A percentile compares a stretch with the other conserved stretches of the same genome.
phyloP scores from a whole-genome alignment of 2,797 vertebrate species.

The Lutjanus argentimaculatus region DNA sequence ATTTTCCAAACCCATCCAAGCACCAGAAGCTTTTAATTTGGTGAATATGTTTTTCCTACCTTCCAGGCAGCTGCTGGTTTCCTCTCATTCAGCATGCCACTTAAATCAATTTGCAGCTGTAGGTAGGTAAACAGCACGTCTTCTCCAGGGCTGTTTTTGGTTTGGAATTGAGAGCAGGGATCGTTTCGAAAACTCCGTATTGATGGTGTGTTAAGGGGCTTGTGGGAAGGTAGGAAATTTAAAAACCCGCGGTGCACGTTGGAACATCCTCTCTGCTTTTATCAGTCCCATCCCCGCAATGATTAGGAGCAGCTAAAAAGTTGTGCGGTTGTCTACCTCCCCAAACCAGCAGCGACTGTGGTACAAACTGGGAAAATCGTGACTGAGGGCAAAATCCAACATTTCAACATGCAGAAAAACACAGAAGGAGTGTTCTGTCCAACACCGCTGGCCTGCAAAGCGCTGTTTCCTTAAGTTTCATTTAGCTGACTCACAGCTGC shows the following conservation, averaged over 20 bases:
- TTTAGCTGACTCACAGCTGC: conserved; percentile 54
- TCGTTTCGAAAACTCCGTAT: neutral
- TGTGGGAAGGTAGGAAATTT: neutral
- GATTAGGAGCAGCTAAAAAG: conserved; percentile 11
- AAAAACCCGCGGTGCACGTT: conserved; percentile 3
- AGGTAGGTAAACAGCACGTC: conserved; percentile 15
- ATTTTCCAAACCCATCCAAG: neutral
- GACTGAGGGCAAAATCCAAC: conserved; percentile 11
- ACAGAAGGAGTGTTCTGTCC: conserved; percentile 7
- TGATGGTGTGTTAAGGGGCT: neutral
- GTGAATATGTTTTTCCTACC: conserved; percentile 1
- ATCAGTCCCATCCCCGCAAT: neutral
- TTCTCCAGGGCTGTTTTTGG: conserved; percentile 17
- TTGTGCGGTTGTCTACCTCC: neutral
- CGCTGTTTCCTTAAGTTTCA: conserved; percentile 34
- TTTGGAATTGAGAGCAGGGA: conserved; percentile 2
- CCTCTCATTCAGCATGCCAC: neutral
- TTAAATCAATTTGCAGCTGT: conserved; percentile 42
- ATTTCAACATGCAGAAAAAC: conserved; percentile 20
- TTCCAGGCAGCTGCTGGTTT: conserved; percentile 5
- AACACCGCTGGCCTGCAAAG: conserved; percentile 14
- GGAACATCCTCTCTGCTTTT: conserved; percentile 22
- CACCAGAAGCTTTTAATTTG: conserved; percentile 5
- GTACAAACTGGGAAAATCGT: neutral
- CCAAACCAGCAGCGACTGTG: conserved; percentile 7